Evolutionary conservation across 2,113 vertebrate genomes (phyloP).

Genomic region (Epinephelus cyanopodus): DNA sequence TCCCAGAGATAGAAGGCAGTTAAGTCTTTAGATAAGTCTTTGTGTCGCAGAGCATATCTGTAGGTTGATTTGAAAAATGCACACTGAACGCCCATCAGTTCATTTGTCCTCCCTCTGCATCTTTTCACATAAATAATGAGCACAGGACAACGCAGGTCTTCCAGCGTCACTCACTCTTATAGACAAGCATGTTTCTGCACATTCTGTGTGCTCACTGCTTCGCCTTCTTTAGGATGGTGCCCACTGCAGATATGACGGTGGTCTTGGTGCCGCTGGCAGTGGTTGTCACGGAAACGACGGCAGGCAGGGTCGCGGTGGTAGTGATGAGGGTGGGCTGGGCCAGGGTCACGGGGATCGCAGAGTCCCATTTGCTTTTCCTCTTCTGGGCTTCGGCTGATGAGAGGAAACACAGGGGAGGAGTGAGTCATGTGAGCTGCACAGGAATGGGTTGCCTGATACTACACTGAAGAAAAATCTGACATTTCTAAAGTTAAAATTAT

Average conservation of each 20-base stretch:
- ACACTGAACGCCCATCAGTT: neutral
- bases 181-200: too few relatives aligned
- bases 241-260: conserved; percentile 97
- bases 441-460: too few relatives aligned
- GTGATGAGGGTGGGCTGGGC: conserved; percentile 96
- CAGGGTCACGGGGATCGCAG: conserved; percentile 94
- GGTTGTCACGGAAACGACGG: conserved; percentile 96
- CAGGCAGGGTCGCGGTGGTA: conserved; percentile 92
- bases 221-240: conserved; percentile 97
- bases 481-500: too few relatives aligned
- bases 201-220: conserved; percentile 89
- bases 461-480: too few relatives aligned
- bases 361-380: conserved; percentile 99
- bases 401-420: neutral
- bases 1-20: conserved; percentile 55
- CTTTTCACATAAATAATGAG: neutral
- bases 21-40: conserved; percentile 29
- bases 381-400: conserved; percentile 92
- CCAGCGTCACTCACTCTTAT: neutral
- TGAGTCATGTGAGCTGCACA: too few relatives aligned
- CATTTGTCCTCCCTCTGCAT: neutral
- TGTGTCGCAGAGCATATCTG: conserved; percentile 10
- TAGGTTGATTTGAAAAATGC: neutral
- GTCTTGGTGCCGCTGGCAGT: conserved; percentile 98
- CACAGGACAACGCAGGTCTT: neutral